phyloP scores from a whole-genome alignment of 2,797 vertebrate species.

The Rhinella marina region DNA sequence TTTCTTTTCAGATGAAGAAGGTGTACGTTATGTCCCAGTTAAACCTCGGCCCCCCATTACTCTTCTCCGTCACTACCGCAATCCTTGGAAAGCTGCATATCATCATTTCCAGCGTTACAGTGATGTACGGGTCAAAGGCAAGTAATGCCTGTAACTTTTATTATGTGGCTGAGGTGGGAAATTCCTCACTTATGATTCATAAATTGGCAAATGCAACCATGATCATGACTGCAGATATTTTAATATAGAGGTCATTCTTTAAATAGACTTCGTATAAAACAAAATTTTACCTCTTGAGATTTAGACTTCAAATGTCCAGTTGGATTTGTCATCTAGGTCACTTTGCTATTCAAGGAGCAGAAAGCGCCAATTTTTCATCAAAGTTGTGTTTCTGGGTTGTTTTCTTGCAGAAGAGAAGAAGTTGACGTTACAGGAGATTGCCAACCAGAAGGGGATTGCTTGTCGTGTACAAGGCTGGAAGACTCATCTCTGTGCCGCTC shows the following conservation, averaged over 20 bases:
- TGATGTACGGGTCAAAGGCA: constrained; percentile 96
- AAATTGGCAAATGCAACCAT: not conserved
- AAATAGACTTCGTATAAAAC: not conserved
- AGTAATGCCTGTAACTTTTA: constrained; percentile 53
- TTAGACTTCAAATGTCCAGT: not conserved
- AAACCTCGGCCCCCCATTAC: constrained; percentile 91
- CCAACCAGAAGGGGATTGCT: constrained; percentile 95
- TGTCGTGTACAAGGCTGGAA: constrained; percentile 98
- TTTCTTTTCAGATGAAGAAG: constrained; percentile 87
- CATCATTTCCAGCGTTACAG: constrained; percentile 98
- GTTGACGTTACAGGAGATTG: constrained; percentile 92
- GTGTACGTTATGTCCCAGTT: constrained; percentile 94
- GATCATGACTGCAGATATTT: not conserved
- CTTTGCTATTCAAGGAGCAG: not conserved
- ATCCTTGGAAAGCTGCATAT: constrained; percentile 98
- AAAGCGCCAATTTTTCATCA: not conserved
- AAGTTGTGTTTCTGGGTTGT: not conserved
- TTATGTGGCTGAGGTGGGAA: not conserved
- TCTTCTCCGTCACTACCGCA: constrained; percentile 92
- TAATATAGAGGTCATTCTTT: not conserved
- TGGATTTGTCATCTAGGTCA: not conserved
- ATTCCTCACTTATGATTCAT: not conserved
- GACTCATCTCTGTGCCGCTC: constrained; percentile 95
- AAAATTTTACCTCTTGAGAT: not conserved
- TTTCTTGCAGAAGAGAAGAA: constrained; percentile 91